Evolutionary conservation across 2,888 invertebrate genomes (phyloP).

Genomic region (Tridacna gigas): DNA sequence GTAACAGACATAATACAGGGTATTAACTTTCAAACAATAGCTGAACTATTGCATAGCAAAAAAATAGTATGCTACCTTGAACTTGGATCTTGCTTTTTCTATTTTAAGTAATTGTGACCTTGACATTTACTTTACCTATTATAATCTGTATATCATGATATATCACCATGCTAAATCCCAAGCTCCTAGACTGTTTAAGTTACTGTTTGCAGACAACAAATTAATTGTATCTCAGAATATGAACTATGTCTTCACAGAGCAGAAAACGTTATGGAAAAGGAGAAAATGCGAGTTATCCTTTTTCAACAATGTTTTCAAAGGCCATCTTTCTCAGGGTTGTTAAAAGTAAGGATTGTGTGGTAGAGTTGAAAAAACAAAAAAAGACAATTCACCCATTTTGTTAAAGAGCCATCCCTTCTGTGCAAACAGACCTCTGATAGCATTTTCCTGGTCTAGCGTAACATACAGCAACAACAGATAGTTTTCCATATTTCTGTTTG

Average conservation of each 20-base stretch:
- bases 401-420: conserved; percentile 44
- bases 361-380: background rate
- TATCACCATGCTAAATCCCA: too few species aligned
- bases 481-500: conserved; percentile 44
- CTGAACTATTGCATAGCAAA: too few species aligned
- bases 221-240: too few species aligned
- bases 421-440: conserved; percentile 42
- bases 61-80: too few species aligned
- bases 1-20: too few species aligned
- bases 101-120: too few species aligned
- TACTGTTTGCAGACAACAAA: too few species aligned
- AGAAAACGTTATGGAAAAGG: background rate
- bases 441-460: conserved; percentile 51
- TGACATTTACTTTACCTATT: too few species aligned
- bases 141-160: too few species aligned
- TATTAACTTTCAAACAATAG: too few species aligned
- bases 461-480: conserved; percentile 54
- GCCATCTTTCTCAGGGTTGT: background rate
- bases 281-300: background rate
- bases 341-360: background rate
- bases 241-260: background rate
- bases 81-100: too few species aligned
- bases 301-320: background rate
- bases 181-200: too few species aligned
- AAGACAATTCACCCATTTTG: conserved; percentile 41